Evolutionary conservation across 1,140 invertebrate genomes (phyloP).

Genomic region (Hesperophylax magnus): DNA sequence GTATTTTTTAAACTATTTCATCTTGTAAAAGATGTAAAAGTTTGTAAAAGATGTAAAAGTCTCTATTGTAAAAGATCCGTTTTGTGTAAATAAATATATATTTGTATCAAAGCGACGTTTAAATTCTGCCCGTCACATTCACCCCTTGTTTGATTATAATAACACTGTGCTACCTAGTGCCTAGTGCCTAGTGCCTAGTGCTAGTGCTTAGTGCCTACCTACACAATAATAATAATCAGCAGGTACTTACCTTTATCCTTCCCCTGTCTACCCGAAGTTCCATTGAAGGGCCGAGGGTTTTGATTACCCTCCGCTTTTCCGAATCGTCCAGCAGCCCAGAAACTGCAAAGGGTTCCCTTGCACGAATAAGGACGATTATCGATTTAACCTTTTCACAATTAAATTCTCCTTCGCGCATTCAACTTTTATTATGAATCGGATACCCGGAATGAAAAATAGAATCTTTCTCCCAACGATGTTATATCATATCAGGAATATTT

Average conservation of each 20-base stretch:
- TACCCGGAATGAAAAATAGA: neutral
- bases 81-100: too few species aligned
- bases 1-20: too few species aligned
- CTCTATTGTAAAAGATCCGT: too few species aligned
- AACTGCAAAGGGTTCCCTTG: constrained; percentile 27
- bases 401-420: constrained; percentile 13
- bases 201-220: too few species aligned
- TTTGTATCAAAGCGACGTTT: too few species aligned
- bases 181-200: too few species aligned
- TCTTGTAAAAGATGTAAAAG: too few species aligned
- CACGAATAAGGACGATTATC: constrained; percentile 25
- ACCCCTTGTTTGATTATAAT: neutral
- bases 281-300: neutral
- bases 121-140: neutral
- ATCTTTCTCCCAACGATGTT: neutral
- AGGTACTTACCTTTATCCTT: neutral
- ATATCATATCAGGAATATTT: constrained; percentile 1
- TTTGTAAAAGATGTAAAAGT: too few species aligned
- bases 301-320: constrained; percentile 10
- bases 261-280: neutral
- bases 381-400: constrained; percentile 30
- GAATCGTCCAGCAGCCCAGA: neutral
- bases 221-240: neutral
- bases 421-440: neutral
- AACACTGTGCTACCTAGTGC: neutral